Conservation (phyloP, 1,140 invertebrate genomes). For the Temnothorax nylanderi region DNA sequence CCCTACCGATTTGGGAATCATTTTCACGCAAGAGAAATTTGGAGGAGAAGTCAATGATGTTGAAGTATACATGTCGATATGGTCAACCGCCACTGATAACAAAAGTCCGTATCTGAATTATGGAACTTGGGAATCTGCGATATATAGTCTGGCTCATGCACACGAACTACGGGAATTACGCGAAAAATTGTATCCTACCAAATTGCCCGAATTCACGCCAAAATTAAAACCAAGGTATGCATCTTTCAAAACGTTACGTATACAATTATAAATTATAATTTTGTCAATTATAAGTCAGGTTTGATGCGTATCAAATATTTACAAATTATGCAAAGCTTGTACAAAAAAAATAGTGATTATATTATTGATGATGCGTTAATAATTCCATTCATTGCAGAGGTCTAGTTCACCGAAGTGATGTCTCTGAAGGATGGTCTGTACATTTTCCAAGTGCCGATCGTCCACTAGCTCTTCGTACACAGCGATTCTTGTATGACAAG, state of each 20-base stretch:
- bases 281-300: not conserved
- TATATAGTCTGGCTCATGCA: constrained; percentile 89
- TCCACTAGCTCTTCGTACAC: constrained; percentile 91
- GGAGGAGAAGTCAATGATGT: constrained; percentile 90
- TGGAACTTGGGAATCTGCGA: constrained; percentile 93
- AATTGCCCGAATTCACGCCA: constrained; percentile 88
- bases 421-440: constrained; percentile 90
- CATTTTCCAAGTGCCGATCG: constrained; percentile 93
- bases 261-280: constrained; percentile 27
- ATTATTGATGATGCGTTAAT: not conserved
- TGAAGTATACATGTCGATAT: constrained; percentile 89
- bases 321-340: constrained; percentile 13
- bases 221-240: constrained; percentile 86
- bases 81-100: constrained; percentile 74
- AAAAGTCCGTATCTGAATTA: constrained; percentile 87
- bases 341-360: not conserved
- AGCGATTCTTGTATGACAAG: constrained; percentile 90
- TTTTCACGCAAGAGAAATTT: constrained; percentile 91
- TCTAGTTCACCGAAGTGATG: constrained; percentile 87
- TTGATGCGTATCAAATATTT: constrained; percentile 24
- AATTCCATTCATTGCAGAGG: constrained; percentile 83
- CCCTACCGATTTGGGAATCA: constrained; percentile 93
- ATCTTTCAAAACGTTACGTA: not conserved
- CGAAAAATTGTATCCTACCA: constrained; percentile 88
- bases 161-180: constrained; percentile 88